Evolutionary conservation across 2,888 invertebrate species (phyloP), one percentile per base, ranked within the genome.

Genomic region (Andrena bicolor): DNA sequence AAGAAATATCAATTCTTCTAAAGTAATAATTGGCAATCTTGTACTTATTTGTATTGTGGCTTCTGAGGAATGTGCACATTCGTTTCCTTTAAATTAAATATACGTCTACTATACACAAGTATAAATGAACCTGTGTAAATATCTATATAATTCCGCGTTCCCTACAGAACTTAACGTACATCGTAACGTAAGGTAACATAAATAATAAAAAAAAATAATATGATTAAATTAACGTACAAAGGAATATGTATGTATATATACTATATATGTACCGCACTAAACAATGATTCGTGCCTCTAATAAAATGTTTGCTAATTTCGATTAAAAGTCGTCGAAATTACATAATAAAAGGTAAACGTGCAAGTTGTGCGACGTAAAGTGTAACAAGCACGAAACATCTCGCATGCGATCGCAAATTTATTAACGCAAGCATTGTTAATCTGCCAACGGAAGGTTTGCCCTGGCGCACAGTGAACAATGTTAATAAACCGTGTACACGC

Each of bases 31-130:
- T 93, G 93, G 92, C 93, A 92, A 91, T 93, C 92, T 93, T 93
- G 93, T 92, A 93, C 92, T 94, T 91, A 90, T 87, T 90, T 85
- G 82, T 86, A 87, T 89, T 84, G 85, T 89, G 90, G 88, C 84
- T 89, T 86, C 85, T 77, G 93, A 93, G 93, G 93, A 94, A 93
- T 93, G 94, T 93, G 93, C 93, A 93, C 90, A 90, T 92, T 91
- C 89, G 88, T 89, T 87, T 86, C 74, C 32, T 41, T 82, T 80
- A 83, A 83, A 80, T 85, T 83, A 76, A 71, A 83, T 26, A 58
- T 41, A 60, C 13, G 66, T 68, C 32, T 63, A 68, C 16, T 35
- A 58, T 69, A 70, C 51, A 60, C 32, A 76, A 56, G 60, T 76
- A 69, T 73, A 79, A 83, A 76, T 80, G 78, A 80, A 77, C 23